These are phyloP conservation scores for Archips crataeganus DNA, from an alignment of 2,888 invertebrate genomes.

Conservation along the genomic window DNA sequence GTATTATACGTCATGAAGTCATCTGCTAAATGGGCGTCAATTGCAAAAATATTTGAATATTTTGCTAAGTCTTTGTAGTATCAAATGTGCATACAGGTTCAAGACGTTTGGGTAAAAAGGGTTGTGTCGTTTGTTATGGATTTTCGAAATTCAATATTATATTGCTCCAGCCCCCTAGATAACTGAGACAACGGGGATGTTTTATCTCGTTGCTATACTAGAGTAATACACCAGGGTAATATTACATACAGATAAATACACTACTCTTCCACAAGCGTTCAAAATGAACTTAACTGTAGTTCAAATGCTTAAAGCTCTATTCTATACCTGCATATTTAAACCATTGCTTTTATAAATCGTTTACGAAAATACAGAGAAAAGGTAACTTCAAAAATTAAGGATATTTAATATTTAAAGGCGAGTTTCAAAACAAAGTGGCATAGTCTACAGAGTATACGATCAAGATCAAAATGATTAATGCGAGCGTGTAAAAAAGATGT, in stretches of 20 bases:
- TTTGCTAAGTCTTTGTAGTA: conserved; percentile 62
- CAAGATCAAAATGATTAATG: conserved; percentile 30
- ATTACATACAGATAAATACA: conserved; percentile 56
- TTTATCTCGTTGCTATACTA: conserved; percentile 53
- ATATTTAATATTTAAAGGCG: conserved; percentile 1
- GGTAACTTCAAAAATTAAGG: conserved; percentile 23
- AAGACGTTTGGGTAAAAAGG: conserved; percentile 77
- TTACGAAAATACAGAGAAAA: conserved; percentile 43
- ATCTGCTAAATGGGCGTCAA: conserved; percentile 13
- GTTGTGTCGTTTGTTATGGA: conserved; percentile 82
- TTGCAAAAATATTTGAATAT: conserved; percentile 50
- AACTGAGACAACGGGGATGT: conserved; percentile 53
- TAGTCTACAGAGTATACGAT: conserved; percentile 47
- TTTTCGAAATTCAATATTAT: conserved; percentile 73
- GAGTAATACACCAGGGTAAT: conserved; percentile 74
- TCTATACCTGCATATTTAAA: conserved; percentile 28
- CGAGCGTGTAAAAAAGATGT: conserved; percentile 43
- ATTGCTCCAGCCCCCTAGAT: conserved; percentile 65
- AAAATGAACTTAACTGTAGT: conserved; percentile 57
- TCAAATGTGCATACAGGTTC: conserved; percentile 69
- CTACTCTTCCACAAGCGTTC: conserved; percentile 51
- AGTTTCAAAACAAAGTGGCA: conserved; percentile 19
- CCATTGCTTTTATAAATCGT: conserved; percentile 30
- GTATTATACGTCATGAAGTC: conserved; percentile 7
- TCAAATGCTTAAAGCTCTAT: conserved; percentile 51